Evolutionary conservation across 92 coral and sea anemone genomes (phyloP).

Genomic region (Pocillopora meandrina): DNA sequence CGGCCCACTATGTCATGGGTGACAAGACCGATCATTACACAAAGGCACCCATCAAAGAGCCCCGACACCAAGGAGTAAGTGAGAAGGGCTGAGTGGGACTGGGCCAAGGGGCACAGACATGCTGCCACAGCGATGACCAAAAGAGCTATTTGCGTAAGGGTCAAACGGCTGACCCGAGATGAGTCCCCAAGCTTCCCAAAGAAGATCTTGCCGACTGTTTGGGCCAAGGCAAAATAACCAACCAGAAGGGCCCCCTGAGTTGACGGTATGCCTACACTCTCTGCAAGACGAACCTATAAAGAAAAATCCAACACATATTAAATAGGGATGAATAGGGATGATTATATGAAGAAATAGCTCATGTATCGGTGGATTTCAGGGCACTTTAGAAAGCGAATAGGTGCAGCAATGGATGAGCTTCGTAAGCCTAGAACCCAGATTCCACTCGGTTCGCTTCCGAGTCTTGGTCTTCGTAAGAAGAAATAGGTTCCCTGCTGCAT

Average conservation of each 20-base stretch:
- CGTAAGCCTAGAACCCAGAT: no score
- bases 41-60: conserved; percentile 80
- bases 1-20: conserved; percentile 90
- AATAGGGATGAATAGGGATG: background rate
- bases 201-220: conserved; percentile 80
- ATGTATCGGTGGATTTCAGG: no score
- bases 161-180: conserved; percentile 67
- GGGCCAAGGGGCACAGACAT: conserved; percentile 88
- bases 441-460: no score
- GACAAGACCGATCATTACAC: conserved; percentile 76
- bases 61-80: conserved; percentile 86
- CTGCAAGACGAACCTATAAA: conserved; percentile 81
- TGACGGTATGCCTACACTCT: conserved; percentile 66
- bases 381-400: no score
- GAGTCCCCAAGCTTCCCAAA: conserved; percentile 79
- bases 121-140: conserved; percentile 79
- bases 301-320: background rate
- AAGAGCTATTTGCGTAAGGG: conserved; percentile 65
- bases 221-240: conserved; percentile 78
- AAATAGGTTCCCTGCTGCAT: no score
- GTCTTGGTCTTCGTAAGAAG: no score
- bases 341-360: background rate
- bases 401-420: no score
- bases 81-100: conserved; percentile 68
- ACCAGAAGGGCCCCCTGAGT: conserved; percentile 83